phyloP scores from a whole-genome alignment of 2,888 invertebrate species.

The Omphaloscelis lunosa region DNA sequence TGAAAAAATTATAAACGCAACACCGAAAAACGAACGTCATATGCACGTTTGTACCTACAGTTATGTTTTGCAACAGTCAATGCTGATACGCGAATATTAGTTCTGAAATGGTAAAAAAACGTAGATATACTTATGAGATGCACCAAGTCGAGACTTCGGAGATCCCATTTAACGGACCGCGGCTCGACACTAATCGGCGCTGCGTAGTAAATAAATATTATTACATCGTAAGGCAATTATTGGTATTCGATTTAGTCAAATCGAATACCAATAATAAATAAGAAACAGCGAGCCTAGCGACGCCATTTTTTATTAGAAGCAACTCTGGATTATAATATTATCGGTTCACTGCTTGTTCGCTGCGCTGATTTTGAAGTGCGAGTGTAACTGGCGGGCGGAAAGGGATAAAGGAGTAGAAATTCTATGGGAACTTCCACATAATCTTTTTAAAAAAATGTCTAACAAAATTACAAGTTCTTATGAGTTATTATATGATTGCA shows the following conservation, averaged over 20 bases:
- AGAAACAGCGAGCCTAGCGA: neutral
- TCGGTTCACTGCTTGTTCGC: too few relatives aligned
- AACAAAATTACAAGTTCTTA: neutral
- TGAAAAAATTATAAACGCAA: neutral
- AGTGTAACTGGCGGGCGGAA: too few relatives aligned
- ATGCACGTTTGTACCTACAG: too few relatives aligned
- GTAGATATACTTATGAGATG: neutral
- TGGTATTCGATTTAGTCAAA: too few relatives aligned
- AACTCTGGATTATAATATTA: too few relatives aligned
- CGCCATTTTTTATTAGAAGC: neutral
- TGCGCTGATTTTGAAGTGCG: too few relatives aligned
- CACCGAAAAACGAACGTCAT: neutral
- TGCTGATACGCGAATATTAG: neutral
- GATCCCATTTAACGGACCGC: neutral
- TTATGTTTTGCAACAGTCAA: neutral
- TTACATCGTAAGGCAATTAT: neutral
- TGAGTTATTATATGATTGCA: conserved; percentile 3
- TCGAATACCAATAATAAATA: too few relatives aligned
- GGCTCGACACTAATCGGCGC: neutral
- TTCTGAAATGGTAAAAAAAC: neutral
- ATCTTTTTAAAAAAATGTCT: too few relatives aligned
- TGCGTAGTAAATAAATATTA: neutral
- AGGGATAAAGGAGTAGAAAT: too few relatives aligned
- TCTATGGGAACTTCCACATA: too few relatives aligned
- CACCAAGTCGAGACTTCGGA: neutral